A percentile compares a stretch with the other conserved stretches of the same genome.
Conservation (phyloP, 2,113 vertebrate species). For the Myrmecophaga tridactyla region DNA sequence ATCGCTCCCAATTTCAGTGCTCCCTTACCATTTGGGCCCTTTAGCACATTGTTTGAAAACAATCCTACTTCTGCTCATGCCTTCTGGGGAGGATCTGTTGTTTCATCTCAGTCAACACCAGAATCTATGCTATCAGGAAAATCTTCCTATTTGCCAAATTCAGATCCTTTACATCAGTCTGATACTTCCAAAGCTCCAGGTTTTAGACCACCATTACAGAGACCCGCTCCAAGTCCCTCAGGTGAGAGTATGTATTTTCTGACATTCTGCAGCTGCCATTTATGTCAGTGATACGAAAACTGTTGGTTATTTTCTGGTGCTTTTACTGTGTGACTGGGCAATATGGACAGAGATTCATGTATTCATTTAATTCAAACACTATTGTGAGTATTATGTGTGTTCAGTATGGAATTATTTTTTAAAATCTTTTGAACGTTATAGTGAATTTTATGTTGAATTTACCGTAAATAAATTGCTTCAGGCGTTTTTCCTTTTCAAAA, state of each 20-base stretch:
- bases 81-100: conserved; percentile 96
- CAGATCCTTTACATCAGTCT: conserved; percentile 93
- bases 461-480: background rate
- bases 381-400: background rate
- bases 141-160: conserved; percentile 93
- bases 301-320: background rate
- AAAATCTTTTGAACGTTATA: background rate
- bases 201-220: conserved; percentile 94
- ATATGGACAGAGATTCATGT: background rate
- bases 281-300: background rate
- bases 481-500: background rate
- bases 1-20: conserved; percentile 93
- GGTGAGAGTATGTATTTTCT: conserved; percentile 82
- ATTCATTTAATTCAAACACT: background rate
- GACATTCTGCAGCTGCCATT: background rate
- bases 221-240: conserved; percentile 95
- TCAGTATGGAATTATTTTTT: background rate
- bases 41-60: conserved; percentile 97
- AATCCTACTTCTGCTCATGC: conserved; percentile 93
- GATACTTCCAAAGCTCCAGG: conserved; percentile 99
- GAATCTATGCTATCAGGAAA: conserved; percentile 91
- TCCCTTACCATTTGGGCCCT: conserved; percentile 93
- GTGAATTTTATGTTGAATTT: conserved; percentile 40
- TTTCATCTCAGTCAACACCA: conserved; percentile 92
- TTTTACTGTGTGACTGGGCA: background rate